Base-by-base conservation (phyloP, 30 jellyfish, hydroid and myxozoan species). In the Thelohanellus kitauei region DNA sequence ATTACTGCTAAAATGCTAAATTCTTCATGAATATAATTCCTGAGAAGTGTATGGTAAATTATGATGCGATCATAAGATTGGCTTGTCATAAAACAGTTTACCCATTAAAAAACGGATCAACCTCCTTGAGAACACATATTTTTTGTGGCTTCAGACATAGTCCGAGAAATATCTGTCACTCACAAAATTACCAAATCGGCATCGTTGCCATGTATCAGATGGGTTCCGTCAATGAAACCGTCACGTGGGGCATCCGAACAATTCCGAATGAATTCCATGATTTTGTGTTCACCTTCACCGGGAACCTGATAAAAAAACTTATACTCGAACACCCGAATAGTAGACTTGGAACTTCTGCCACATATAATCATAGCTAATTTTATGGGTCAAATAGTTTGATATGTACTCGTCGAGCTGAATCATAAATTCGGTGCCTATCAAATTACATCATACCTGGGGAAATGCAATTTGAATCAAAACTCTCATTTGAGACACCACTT, bases 211-310 rank as follows among this genome's bases (percentile, higher is more conserved):
- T 82, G 66, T 5, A 82, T 44, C 38, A 89, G 66, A 50, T 82
- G 99, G 22, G 89, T 50, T 21, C 83, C 53, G 49, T 82, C 66
- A 20, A 85, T 75, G 41, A 58, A 84, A n/a, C n/a, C n/a, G n/a
- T 82, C 64, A 41, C 37, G 82, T 18, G 54, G 66, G 30, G 58
- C 23, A 8, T 89, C 48, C 43, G 60, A 64, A 46, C 48, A 32
- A 48, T 56, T 45, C 19, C 99, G 66, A 33, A 82, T 82, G 38
- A 64, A 82, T 39, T 82, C 99, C 99, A 82, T 82, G 2, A 82
- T 50, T 56, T 82, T 82, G 41, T 82, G 99, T 53, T 82, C 99
- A 2, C 99, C 99, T 50, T 82, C 99, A 20, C 99, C 99, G 17
- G 99, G 99, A 0, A 82, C 99, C 99, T 82, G 27, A 5, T 27